Conservation (phyloP, 2,797 vertebrate genomes). For the Ctenosaura bakeri region DNA sequence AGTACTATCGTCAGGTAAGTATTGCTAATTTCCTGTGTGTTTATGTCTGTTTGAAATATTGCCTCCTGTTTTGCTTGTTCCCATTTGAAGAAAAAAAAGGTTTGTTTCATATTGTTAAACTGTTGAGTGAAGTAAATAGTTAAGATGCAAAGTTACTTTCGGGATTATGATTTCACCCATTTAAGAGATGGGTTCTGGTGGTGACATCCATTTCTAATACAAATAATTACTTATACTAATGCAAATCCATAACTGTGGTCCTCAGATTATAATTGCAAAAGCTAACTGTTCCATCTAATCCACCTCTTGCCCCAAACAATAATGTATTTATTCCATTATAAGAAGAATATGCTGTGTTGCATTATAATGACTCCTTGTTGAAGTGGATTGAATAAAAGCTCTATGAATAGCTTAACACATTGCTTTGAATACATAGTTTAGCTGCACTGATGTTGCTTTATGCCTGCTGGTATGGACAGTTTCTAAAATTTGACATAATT, state of each 20-base stretch:
- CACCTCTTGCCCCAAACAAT: background rate
- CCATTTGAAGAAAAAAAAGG: slow-evolving; percentile 15
- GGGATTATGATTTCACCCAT: background rate
- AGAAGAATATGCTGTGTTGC: background rate
- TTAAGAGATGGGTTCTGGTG: background rate
- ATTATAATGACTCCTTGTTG: slow-evolving; percentile 12
- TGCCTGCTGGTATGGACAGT: background rate
- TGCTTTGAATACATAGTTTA: background rate
- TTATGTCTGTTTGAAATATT: slow-evolving; percentile 16
- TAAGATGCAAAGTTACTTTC: slow-evolving; percentile 11
- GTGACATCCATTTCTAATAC: slow-evolving; percentile 6
- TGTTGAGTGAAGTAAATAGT: background rate
- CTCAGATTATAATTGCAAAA: background rate
- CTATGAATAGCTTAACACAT: background rate
- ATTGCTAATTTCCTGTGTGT: slow-evolving; percentile 37
- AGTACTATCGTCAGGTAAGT: slow-evolving; percentile 94
- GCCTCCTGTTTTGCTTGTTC: background rate
- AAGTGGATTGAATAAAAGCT: background rate
- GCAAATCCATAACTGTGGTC: background rate
- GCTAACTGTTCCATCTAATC: background rate
- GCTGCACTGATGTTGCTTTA: background rate
- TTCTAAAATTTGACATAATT: background rate
- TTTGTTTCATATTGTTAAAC: background rate
- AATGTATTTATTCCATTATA: slow-evolving; percentile 14
- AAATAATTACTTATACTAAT: slow-evolving; percentile 9